Conservation (phyloP, 2,888 invertebrate species). For the Leucophenga maculata region DNA sequence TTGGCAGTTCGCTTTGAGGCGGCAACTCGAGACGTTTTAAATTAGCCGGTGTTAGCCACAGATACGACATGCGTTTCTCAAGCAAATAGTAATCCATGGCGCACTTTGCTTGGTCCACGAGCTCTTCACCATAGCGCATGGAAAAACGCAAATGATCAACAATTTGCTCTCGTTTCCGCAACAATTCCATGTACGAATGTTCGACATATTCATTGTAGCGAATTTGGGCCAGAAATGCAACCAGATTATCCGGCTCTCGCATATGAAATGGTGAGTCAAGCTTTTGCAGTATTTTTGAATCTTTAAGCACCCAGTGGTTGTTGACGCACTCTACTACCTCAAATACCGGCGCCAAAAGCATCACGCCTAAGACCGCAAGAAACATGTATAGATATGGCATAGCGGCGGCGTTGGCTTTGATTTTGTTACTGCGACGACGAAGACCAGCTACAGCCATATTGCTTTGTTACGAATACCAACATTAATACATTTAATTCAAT, state of each 20-base stretch:
- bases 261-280: slow-evolving; percentile 70
- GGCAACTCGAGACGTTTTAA: slow-evolving; percentile 64
- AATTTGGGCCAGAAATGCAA: slow-evolving; percentile 69
- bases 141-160: slow-evolving; percentile 69
- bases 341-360: too few relatives aligned
- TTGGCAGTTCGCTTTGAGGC: slow-evolving; percentile 26
- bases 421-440: too few relatives aligned
- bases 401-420: too few relatives aligned
- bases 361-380: too few relatives aligned
- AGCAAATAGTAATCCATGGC: slow-evolving; percentile 65
- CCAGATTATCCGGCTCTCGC: slow-evolving; percentile 68
- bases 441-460: too few relatives aligned
- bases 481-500: too few relatives aligned
- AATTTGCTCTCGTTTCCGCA: slow-evolving; percentile 66
- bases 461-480: too few relatives aligned
- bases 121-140: slow-evolving; percentile 66
- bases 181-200: slow-evolving; percentile 61
- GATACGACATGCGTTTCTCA: slow-evolving; percentile 61
- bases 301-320: slow-evolving; percentile 69
- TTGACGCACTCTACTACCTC: slow-evolving; percentile 26
- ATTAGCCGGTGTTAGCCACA: slow-evolving; percentile 62
- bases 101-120: slow-evolving; percentile 69
- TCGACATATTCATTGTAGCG: slow-evolving; percentile 69
- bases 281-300: slow-evolving; percentile 67
- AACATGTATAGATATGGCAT: too few relatives aligned